Base-by-base conservation (phyloP, 2,113 vertebrate genomes). In the Atherinomorus stipes region DNA sequence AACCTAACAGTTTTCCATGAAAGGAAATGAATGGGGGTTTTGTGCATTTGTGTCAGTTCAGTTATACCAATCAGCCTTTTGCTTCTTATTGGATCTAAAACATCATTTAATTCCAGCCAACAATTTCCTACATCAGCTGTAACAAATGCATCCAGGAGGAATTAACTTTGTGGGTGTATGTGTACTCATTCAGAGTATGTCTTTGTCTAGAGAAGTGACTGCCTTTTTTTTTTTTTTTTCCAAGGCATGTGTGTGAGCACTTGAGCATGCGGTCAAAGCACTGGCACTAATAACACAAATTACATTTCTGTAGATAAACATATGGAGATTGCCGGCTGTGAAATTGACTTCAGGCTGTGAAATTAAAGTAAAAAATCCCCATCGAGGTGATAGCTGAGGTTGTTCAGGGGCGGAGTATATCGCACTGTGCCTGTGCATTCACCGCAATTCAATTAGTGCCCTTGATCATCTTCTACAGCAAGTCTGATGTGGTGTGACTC, bases 311-410 rank as follows among this genome's bases (percentile, higher is more conserved):
- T 82, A 90, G 85, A 89, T 81, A 91, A 92, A 86, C 80, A 87
- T 86, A 88, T 85, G 88, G 85, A 83, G 84, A 92, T 90, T 85
- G 80, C 80, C 45, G 83, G 76, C 84, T 92, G 90, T 91, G 89
- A 85, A 90, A 92, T 91, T 89, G 86, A 89, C 89, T 93, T 59
- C 68, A 71, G 88, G 85, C 89, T 92, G 90, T 93, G 90, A 92
- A 93, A 93, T 93, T 83, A 19, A 52, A 65, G 53, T 59, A 74
- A 47, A 37, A 56, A 51, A 60, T 9, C 11, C 73, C 62, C 76
- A 81, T 44, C 50, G 81, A 93, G 86, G 86, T 85, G 88, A 87
- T 78, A 79, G 80, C 85, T 68, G 65, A 21, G 70, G 83, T 85
- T 85, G 88, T 91, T 80, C 37, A 19, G 72, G 61, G 87, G 76